phyloP scores from a whole-genome alignment of 2,797 vertebrate genomes.

The Silurus aristotelis region DNA sequence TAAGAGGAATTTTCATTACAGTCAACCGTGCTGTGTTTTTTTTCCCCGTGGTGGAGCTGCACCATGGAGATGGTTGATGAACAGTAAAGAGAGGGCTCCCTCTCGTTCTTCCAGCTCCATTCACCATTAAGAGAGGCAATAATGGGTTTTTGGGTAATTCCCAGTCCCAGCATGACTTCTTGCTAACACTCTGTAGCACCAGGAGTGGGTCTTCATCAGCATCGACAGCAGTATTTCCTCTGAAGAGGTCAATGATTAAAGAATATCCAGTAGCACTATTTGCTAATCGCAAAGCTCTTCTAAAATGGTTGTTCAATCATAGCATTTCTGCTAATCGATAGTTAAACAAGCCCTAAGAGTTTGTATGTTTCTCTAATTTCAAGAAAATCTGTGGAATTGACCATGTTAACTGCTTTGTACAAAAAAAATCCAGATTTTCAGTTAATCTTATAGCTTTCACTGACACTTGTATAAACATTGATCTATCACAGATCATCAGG shows the following conservation, averaged over 20 bases:
- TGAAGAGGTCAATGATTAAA: background rate
- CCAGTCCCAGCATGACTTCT: background rate
- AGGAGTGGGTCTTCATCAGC: background rate
- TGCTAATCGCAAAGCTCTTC: background rate
- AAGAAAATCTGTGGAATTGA: no score
- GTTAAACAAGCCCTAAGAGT: no score
- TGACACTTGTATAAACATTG: background rate
- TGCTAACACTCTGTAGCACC: background rate
- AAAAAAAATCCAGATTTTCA: background rate
- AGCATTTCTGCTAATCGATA: background rate
- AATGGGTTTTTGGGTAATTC: background rate
- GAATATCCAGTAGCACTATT: background rate
- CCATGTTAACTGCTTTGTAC: background rate
- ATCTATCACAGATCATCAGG: background rate
- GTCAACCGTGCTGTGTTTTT: slow-evolving; percentile 24
- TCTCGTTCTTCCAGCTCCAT: background rate
- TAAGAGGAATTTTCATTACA: slow-evolving; percentile 59
- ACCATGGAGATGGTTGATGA: background rate
- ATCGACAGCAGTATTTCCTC: background rate
- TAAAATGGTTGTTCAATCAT: background rate
- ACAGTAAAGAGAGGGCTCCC: background rate
- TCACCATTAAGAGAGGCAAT: background rate
- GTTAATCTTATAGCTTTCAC: no score
- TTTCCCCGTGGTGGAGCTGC: background rate
- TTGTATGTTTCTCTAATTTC: no score